phyloP scores from a whole-genome alignment of 2,113 vertebrate species.

The Maylandia zebra region DNA sequence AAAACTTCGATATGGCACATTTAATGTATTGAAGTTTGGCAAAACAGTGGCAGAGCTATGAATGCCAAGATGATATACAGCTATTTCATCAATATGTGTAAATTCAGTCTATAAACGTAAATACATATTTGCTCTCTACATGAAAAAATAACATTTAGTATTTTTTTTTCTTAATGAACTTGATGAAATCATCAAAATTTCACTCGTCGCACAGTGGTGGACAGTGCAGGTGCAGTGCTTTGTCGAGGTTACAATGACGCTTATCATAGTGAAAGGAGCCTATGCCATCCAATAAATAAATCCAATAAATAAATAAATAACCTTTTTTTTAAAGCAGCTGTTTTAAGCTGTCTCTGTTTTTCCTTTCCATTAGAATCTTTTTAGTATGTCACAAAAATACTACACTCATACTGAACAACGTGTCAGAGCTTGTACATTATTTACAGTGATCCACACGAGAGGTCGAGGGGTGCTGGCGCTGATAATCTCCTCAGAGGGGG shows the following conservation, averaged over 20 bases:
- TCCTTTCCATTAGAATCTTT: conserved; percentile 61
- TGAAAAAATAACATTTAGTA: conserved; percentile 64
- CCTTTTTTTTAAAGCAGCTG: conserved; percentile 33
- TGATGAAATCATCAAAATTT: conserved; percentile 54
- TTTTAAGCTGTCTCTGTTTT: conserved; percentile 44
- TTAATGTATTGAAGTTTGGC: conserved; percentile 60
- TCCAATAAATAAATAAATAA: conserved; percentile 38
- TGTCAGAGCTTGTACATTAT: conserved; percentile 71
- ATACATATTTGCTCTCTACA: conserved; percentile 60
- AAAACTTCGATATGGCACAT: conserved; percentile 67
- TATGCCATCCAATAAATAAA: conserved; percentile 54
- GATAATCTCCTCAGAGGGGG: conserved; percentile 12
- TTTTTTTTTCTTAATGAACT: conserved; percentile 27
- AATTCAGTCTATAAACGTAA: conserved; percentile 57
- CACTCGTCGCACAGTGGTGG: conserved; percentile 70
- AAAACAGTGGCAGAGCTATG: conserved; percentile 38
- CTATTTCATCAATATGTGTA: conserved; percentile 47
- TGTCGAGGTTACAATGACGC: conserved; percentile 49
- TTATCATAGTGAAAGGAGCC: conserved; percentile 57
- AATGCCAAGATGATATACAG: conserved; percentile 35
- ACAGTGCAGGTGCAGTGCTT: conserved; percentile 71
- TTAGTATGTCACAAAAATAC: conserved; percentile 71
- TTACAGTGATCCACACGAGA: conserved; percentile 61
- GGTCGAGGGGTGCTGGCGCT: conserved; percentile 45
- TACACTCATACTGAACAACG: conserved; percentile 66